Evolutionary conservation across 1,140 invertebrate species (phyloP).

Genomic region (Cylas formicarius): DNA sequence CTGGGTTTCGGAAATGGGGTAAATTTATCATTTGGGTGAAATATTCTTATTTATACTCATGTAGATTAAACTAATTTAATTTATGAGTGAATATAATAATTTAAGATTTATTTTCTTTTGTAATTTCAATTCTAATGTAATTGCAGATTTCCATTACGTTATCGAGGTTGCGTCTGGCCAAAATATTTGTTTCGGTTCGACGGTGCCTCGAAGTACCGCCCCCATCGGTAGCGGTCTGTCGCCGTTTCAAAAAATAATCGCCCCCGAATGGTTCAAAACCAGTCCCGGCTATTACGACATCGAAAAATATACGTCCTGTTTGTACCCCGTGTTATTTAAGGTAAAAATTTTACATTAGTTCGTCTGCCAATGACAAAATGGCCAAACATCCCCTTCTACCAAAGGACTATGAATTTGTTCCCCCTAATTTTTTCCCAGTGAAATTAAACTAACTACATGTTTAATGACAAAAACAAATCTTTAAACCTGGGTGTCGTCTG

Average conservation of each 20-base stretch:
- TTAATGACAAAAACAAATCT: not conserved
- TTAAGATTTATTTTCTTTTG: no score
- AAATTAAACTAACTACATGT: no score
- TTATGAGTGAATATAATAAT: no score
- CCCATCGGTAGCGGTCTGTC: slow-evolving; percentile 27
- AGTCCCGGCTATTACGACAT: slow-evolving; percentile 24
- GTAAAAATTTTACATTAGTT: slow-evolving; percentile 10
- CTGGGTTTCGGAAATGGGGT: no score
- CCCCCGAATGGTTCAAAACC: slow-evolving; percentile 15
- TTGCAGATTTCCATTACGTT: slow-evolving; percentile 32
- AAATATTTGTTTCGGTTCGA: slow-evolving; percentile 30
- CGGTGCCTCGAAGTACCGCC: slow-evolving; percentile 21
- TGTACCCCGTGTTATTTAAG: slow-evolving; percentile 19
- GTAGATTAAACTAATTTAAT: no score
- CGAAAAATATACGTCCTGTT: slow-evolving; percentile 18
- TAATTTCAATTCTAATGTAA: no score
- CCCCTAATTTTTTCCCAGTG: no score
- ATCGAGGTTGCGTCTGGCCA: slow-evolving; percentile 21
- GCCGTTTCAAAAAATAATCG: slow-evolving; percentile 25
- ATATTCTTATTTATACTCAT: no score
- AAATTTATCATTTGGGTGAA: no score
- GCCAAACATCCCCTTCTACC: not conserved
- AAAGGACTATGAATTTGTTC: no score
- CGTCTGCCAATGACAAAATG: not conserved
- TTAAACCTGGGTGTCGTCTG: not conserved